Base-by-base conservation (phyloP, 2,797 vertebrate genomes). In the Austrolebias charrua region DNA sequence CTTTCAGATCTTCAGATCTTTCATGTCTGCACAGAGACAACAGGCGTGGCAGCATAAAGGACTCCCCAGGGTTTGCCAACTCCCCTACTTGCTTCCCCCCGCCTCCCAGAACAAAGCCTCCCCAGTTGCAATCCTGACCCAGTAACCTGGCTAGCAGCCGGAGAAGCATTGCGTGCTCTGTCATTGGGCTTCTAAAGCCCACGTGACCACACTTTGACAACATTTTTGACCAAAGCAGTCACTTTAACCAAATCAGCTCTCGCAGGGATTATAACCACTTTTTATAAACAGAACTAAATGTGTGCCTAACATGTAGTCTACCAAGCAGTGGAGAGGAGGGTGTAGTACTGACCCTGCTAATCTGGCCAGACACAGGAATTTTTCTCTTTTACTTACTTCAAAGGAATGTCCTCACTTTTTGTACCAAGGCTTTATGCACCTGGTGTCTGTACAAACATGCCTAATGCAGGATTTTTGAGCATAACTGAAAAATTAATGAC, bases 81-180 rank as follows among this genome's bases (percentile, higher is more conserved):
- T 80, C 82, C 86, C 78, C 66, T 45, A 18, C 16, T 2, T 28
- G 52, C 55, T 83, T 76, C 69, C 79, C 75, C 78, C 85, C 82
- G 76, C 76, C 76, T 65, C 71, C 69, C 56, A 72, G 75, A 91
- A 92, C 89, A 92, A 91, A 91, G 88, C 89, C 60, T 86, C 80
- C 86, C 86, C 91, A 92, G 91, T 92, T 82, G 79, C 71, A 60
- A 80, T 83, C 82, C 79, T 92, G 92, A 92, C 92, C 92, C 92
- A 92, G 88, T 92, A 91, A 92, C 91, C 90, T 90, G 88, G 82
- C 85, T 76, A 75, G 80, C 80, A 91, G 91, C 88, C 85, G 80
- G 83, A 78, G 63, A 83, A 88, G 83, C 86, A 84, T 77, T 81
- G 85, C 69, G 73, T 83, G 82, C 86, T 80, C 79, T 80, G 82